A percentile compares a stretch with the other conserved stretches of the same genome.
Conservation (phyloP, 2,888 invertebrate species). For the Chaetoderma sp. region DNA sequence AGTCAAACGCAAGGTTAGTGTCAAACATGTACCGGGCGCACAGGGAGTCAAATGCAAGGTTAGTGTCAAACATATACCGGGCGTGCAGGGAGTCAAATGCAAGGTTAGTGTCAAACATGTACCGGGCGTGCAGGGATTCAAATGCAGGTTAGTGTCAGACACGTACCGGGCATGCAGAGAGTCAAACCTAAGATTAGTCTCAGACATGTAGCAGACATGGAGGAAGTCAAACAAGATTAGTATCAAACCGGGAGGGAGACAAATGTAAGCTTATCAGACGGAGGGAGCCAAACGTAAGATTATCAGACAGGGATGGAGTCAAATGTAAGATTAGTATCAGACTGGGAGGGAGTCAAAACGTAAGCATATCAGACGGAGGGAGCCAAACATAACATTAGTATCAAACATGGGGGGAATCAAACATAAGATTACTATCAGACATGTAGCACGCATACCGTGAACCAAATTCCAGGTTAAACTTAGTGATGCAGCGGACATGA, state of each 20-base stretch:
- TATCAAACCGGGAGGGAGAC: conserved; percentile 40
- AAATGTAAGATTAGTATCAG: no score
- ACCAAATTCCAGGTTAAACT: no score
- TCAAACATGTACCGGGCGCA: not conserved
- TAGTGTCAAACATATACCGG: conserved; percentile 23
- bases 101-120: conserved; percentile 65
- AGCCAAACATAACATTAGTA: no score
- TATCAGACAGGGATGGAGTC: no score
- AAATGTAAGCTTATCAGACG: conserved; percentile 48
- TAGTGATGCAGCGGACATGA: no score
- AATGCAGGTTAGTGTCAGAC: conserved; percentile 61
- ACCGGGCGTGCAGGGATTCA: conserved; percentile 75
- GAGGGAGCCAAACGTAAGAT: no score
- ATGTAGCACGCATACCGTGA: no score
- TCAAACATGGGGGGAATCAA: no score
- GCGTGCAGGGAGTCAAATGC: conserved; percentile 52
- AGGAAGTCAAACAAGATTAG: conserved; percentile 65
- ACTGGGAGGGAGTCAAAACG: no score
- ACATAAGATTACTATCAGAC: no score
- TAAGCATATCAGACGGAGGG: no score
- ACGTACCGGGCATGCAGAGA: not conserved
- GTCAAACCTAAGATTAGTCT: conserved; percentile 67
- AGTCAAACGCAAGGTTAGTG: conserved; percentile 67
- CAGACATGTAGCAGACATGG: not conserved
- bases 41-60: conserved; percentile 65